Evolutionary conservation across 2,113 vertebrate species (phyloP).

Genomic region (Tyrannus savana): DNA sequence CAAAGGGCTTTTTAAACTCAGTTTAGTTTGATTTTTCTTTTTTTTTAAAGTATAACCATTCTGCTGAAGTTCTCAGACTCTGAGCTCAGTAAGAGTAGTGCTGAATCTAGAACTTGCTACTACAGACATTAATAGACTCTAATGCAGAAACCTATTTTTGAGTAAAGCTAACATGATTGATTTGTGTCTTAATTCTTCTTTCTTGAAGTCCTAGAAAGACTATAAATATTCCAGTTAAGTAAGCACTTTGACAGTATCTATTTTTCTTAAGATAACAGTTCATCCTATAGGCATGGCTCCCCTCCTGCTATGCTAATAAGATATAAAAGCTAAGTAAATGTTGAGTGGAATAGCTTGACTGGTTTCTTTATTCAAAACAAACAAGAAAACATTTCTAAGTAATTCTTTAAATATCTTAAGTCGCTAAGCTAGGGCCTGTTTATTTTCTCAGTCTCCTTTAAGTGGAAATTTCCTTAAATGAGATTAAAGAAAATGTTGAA

Average conservation of each 20-base stretch:
- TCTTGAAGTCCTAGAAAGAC: not conserved
- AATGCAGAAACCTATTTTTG: not conserved
- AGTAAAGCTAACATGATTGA: not conserved
- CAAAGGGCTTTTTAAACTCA: not conserved
- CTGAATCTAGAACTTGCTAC: not conserved
- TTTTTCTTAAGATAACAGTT: conserved; percentile 6
- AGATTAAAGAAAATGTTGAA: not conserved
- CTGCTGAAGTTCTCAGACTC: not conserved
- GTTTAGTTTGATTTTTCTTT: not conserved
- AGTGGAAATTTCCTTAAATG: not conserved
- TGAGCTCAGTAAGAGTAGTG: not conserved
- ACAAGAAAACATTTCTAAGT: not conserved
- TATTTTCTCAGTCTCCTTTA: not conserved
- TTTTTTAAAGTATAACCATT: not conserved
- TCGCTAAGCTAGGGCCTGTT: not conserved
- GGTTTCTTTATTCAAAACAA: not conserved
- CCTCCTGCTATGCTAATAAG: not conserved
- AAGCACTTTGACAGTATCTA: not conserved
- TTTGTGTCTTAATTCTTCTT: not conserved
- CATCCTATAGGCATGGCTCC: not conserved
- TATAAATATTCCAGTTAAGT: conserved; percentile 10
- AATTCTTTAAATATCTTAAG: not conserved
- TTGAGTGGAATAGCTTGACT: not conserved
- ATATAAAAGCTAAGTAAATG: not conserved
- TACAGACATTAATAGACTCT: not conserved